Conservation (phyloP, 2,888 invertebrate genomes). For the Ommatoiulus sabulosus region DNA sequence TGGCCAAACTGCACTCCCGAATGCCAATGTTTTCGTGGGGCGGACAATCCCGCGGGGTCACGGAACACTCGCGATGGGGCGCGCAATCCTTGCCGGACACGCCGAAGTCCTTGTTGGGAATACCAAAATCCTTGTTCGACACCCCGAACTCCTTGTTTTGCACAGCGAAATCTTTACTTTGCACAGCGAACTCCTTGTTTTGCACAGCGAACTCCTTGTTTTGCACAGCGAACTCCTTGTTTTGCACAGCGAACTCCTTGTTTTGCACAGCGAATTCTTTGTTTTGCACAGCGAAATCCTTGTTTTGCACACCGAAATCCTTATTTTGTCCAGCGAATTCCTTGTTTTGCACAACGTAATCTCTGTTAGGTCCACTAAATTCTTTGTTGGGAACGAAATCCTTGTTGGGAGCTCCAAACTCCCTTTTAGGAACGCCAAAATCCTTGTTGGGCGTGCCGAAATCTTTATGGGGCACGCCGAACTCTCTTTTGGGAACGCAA, state of each 20-base stretch:
- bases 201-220: neutral
- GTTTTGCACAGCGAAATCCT: neutral
- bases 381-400: neutral
- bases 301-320: neutral
- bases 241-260: neutral
- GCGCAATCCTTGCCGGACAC: neutral
- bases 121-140: neutral
- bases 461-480: neutral
- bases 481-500: neutral
- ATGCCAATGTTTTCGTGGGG: neutral
- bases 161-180: neutral
- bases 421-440: neutral
- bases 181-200: neutral
- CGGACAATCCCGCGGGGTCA: neutral
- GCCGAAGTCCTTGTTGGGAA: neutral
- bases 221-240: neutral
- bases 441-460: neutral
- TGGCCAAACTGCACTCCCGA: neutral
- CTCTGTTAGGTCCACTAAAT: neutral
- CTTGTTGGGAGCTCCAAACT: neutral
- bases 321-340: neutral
- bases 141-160: constrained; percentile 27
- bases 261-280: neutral
- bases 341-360: neutral
- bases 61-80: neutral